phyloP scores from a whole-genome alignment of 1,140 invertebrate genomes.

The Euura saliciscinereae region DNA sequence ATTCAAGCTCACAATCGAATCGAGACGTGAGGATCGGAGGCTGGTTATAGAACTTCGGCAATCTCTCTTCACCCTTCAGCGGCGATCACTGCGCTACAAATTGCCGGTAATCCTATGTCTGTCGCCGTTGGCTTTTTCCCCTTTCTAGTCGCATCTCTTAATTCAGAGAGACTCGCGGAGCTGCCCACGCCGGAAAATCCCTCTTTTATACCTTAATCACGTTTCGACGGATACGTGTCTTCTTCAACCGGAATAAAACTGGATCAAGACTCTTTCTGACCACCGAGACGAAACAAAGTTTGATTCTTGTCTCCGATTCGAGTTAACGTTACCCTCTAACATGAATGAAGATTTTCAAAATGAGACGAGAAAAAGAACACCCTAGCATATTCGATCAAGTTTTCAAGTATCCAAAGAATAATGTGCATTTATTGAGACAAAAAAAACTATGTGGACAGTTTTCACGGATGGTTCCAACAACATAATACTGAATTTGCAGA shows the following conservation, averaged over 20 bases:
- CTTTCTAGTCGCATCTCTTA: conserved; percentile 27
- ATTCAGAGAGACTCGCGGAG: neutral
- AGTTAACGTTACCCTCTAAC: too few relatives aligned
- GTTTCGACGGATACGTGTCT: neutral
- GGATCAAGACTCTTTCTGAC: neutral
- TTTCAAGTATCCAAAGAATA: too few relatives aligned
- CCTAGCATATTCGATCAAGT: too few relatives aligned
- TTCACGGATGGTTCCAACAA: too few relatives aligned
- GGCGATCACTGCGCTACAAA: conserved; percentile 27
- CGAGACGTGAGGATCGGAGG: conserved; percentile 37
- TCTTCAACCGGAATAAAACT: neutral
- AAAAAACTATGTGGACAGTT: too few relatives aligned
- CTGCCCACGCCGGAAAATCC: neutral
- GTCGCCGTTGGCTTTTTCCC: neutral
- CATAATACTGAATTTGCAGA: too few relatives aligned
- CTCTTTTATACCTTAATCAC: conserved; percentile 3
- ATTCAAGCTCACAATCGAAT: conserved; percentile 37
- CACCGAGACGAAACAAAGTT: neutral
- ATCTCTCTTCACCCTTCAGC: conserved; percentile 23
- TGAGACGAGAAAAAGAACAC: too few relatives aligned
- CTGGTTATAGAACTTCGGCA: conserved; percentile 29
- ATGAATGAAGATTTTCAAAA: too few relatives aligned
- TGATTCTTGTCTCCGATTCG: too few relatives aligned
- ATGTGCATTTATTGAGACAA: too few relatives aligned
- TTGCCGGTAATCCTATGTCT: conserved; percentile 33